Base-by-base conservation (phyloP, 1,140 invertebrate genomes). In the Drosophila guanche region DNA sequence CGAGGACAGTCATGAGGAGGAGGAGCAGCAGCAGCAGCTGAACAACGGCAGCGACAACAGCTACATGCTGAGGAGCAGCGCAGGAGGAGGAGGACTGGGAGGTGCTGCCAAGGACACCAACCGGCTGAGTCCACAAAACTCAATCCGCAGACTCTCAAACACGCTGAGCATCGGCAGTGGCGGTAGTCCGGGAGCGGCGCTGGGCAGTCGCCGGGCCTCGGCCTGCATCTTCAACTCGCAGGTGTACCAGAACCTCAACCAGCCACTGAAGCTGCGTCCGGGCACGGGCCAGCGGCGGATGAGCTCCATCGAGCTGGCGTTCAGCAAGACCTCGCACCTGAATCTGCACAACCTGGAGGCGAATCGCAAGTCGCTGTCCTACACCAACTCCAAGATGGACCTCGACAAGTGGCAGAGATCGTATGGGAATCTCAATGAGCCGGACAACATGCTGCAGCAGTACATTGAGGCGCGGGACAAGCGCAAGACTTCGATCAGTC, bases 81-180 rank as follows among this genome's bases (percentile, higher is more conserved):
- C 33, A 22, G 50, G 29, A 40, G 16, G 14, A 8, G 29, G 29
- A 20, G 14, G 6, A 3, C 29, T 29, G 20, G 50, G 14, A 5
- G n/a, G 20, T n/a, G 29, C 29, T 37, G 20, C 55, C 58, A 95
- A 96, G 76, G 93, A 94, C 55, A 93, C 93, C 68, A 94, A 94
- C 91, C 93, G 92, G 20, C 84, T 95, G 59, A 95, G 94, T 91
- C 95, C 95, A 29, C 95, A 95, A 85, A 96, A 95, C 92, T 95
- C 95, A 2, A 94, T 95, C 58, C 79, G 92, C 47, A 90, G 89
- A 0, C 62, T 89, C 0, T 90, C 86, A 2, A 89, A 84, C 3
- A 76, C 84, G n/a, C 67, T 90, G 37, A 89, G 79, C 52, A 90
- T 90, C 10, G 79, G 85, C 62, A 88, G 79, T 47, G 83, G 43